phyloP scores from a whole-genome alignment of 2,888 invertebrate species.

The Lasioglossum villosulum region DNA sequence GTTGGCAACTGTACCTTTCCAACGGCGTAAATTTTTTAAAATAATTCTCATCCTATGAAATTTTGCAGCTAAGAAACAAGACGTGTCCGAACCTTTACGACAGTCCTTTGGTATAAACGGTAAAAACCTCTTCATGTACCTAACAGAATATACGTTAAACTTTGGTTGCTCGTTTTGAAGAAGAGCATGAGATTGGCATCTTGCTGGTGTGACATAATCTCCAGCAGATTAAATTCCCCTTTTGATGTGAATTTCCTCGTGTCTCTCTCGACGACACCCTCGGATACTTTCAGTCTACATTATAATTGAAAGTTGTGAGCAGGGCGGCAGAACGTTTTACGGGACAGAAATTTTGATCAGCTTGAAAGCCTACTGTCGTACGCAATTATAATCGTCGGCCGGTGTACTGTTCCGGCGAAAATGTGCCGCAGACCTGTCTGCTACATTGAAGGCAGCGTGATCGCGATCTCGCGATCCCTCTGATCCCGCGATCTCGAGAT shows the following conservation, averaged over 20 bases:
- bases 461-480: not conserved
- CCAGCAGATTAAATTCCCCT: not conserved
- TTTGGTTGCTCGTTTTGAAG: no score
- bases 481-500: not conserved
- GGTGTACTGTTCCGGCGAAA: no score
- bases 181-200: no score
- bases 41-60: no score
- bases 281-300: not conserved
- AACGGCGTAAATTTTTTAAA: no score
- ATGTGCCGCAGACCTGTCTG: no score
- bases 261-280: not conserved
- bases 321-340: not conserved
- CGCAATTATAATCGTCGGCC: constrained; percentile 19
- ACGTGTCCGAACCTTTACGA: no score
- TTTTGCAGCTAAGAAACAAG: no score
- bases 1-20: no score
- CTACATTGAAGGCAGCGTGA: not conserved
- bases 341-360: not conserved
- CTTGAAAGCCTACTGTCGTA: constrained; percentile 14
- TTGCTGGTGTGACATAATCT: not conserved
- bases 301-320: not conserved
- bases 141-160: no score
- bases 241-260: not conserved
- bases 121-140: no score
- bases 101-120: no score